phyloP scores from a whole-genome alignment of 2,113 vertebrate species.

The Coturnix japonica region DNA sequence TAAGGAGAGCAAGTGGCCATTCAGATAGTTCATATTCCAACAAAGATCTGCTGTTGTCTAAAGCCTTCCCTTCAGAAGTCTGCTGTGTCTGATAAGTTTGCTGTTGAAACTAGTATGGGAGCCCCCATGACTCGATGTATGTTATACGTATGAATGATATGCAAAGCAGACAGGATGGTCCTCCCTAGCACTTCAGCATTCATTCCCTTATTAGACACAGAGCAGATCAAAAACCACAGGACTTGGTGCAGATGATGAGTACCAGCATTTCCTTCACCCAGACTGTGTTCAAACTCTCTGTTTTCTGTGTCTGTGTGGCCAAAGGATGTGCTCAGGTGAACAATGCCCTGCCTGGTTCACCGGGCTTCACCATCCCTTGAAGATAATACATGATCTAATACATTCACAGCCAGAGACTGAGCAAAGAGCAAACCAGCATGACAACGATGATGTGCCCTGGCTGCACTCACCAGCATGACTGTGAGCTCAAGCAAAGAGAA shows the following conservation, averaged over 20 bases:
- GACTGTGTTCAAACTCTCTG: background rate
- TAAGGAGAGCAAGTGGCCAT: background rate
- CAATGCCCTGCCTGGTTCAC: background rate
- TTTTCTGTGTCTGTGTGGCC: background rate
- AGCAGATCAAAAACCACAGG: background rate
- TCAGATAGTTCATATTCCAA: background rate
- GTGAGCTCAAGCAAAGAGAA: background rate
- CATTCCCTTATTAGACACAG: background rate
- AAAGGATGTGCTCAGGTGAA: background rate
- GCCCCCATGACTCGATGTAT: background rate
- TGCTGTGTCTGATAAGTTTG: background rate
- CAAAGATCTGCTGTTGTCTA: background rate
- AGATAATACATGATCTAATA: background rate
- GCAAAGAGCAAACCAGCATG: background rate
- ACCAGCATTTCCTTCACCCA: background rate
- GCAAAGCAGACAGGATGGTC: background rate
- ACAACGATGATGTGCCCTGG: rapidly evolving
- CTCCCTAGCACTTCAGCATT: background rate
- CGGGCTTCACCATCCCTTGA: background rate
- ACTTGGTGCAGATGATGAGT: background rate
- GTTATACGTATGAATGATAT: background rate
- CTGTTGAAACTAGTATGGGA: background rate
- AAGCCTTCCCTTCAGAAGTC: background rate
- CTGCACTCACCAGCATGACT: rapidly evolving
- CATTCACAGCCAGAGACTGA: background rate